Conservation (phyloP, 2,888 invertebrate genomes). For the Ashinkailepas kermadecensis region DNA sequence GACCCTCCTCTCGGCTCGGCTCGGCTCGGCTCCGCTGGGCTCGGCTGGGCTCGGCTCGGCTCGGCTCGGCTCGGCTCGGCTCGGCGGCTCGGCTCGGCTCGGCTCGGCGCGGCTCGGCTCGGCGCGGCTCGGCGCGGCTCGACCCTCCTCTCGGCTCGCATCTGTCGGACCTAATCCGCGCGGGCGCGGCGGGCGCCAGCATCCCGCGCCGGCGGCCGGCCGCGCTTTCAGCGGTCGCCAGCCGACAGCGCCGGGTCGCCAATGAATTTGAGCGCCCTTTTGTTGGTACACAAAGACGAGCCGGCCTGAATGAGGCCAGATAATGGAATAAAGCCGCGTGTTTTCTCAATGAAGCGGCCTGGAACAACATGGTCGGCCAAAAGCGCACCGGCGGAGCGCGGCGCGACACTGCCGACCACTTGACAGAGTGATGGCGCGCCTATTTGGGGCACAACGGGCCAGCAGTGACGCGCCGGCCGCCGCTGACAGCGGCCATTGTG, state of each 20-base stretch:
- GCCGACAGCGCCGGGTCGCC: constrained; percentile 3
- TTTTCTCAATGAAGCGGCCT: constrained; percentile 15
- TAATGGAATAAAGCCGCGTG: constrained; percentile 5
- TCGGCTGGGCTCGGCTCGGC: too few relatives aligned
- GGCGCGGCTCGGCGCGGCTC: background rate
- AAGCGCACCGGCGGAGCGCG: background rate
- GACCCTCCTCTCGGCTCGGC: background rate
- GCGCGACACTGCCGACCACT: background rate
- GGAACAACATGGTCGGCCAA: constrained; percentile 10
- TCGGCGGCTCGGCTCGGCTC: too few relatives aligned
- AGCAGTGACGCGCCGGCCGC: background rate
- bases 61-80: too few relatives aligned
- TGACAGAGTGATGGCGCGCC: background rate
- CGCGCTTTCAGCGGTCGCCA: constrained; percentile 5
- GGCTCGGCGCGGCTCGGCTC: background rate
- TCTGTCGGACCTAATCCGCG: constrained; percentile 7
- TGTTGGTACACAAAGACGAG: constrained; percentile 16
- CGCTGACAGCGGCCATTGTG: background rate
- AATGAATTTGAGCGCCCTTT: constrained; percentile 20
- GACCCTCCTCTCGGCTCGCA: background rate
- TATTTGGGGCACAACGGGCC: background rate
- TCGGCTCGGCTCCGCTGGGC: too few relatives aligned
- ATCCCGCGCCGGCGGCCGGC: background rate
- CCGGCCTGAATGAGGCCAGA: constrained; percentile 11
- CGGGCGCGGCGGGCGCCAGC: background rate